A percentile compares a stretch with the other conserved stretches of the same genome.
phyloP scores from a whole-genome alignment of 2,113 vertebrate species.

The Enhydra lutris region DNA sequence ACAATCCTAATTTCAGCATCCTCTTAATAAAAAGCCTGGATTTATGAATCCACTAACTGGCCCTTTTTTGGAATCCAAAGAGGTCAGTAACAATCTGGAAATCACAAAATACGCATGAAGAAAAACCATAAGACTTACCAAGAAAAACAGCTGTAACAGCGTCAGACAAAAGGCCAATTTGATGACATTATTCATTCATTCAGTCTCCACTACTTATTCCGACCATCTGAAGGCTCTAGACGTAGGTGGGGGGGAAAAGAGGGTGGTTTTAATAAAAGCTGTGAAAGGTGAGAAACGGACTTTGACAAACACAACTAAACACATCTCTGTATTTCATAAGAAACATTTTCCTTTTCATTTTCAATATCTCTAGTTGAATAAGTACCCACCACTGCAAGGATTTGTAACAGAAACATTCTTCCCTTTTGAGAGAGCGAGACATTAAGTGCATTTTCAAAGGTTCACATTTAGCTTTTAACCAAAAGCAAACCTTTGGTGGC shows the following conservation, averaged over 20 bases:
- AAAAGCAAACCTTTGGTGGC: conserved; percentile 50
- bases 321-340: not conserved
- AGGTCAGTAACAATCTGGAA: conserved; percentile 21
- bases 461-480: conserved; percentile 52
- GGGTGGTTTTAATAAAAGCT: not conserved
- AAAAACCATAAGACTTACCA: conserved; percentile 81
- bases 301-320: not conserved
- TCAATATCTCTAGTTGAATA: conserved; percentile 15
- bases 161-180: conserved; percentile 33
- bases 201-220: conserved; percentile 52
- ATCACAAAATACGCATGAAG: conserved; percentile 37
- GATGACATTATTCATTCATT: conserved; percentile 62
- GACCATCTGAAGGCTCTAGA: conserved; percentile 36
- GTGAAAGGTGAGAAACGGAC: not conserved
- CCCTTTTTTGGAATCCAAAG: conserved; percentile 10
- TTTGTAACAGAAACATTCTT: conserved; percentile 16
- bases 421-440: not conserved
- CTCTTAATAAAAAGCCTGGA: not conserved
- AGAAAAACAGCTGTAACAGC: conserved; percentile 41
- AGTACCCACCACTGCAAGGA: not conserved
- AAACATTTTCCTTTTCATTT: not conserved
- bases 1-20: not conserved
- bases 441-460: conserved; percentile 45
- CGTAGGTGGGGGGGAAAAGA: not conserved
- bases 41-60: not conserved